Conservation (phyloP, 2,113 vertebrate species). For the Gymnocephalus cernua region DNA sequence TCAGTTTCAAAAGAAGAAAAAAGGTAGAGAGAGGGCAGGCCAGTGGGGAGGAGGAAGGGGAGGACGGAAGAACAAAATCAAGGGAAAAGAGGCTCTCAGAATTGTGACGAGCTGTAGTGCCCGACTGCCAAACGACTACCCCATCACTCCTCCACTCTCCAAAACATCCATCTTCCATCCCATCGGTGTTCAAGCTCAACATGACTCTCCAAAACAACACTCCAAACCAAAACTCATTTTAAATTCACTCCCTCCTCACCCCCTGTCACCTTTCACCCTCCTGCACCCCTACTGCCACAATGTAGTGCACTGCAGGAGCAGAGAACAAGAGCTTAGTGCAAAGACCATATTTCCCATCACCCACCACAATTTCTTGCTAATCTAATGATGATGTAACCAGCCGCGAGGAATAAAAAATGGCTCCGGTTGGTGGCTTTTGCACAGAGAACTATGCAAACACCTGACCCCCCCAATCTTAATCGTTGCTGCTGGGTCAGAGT, state of each 20-base stretch:
- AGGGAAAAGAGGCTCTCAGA: conserved; percentile 82
- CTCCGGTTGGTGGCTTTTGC: conserved; percentile 84
- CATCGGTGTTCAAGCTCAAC: conserved; percentile 1
- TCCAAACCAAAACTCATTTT: conserved; percentile 1
- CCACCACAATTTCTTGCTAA: conserved; percentile 70
- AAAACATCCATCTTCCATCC: conserved; percentile 3
- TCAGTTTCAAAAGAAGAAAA: conserved; percentile 87
- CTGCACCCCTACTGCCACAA: conserved; percentile 28
- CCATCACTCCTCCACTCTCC: not conserved
- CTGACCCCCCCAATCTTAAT: conserved; percentile 84
- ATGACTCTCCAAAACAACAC: not conserved
- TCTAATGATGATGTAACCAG: conserved; percentile 75
- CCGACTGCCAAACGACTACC: conserved; percentile 65
- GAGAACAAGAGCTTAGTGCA: conserved; percentile 54
- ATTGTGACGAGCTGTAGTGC: conserved; percentile 65
- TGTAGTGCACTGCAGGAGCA: conserved; percentile 42
- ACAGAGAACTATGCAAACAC: conserved; percentile 88
- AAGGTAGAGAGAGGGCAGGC: conserved; percentile 84
- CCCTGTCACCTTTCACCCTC: conserved; percentile 35
- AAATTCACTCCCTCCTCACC: conserved; percentile 17
- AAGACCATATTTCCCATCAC: conserved; percentile 68
- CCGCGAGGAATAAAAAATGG: conserved; percentile 77
- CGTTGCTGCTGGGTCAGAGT: conserved; percentile 84
- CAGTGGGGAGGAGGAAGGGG: conserved; percentile 76
- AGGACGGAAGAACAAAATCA: conserved; percentile 64